Evolutionary conservation across 2,113 vertebrate species (phyloP).

Genomic region (Passer domesticus): DNA sequence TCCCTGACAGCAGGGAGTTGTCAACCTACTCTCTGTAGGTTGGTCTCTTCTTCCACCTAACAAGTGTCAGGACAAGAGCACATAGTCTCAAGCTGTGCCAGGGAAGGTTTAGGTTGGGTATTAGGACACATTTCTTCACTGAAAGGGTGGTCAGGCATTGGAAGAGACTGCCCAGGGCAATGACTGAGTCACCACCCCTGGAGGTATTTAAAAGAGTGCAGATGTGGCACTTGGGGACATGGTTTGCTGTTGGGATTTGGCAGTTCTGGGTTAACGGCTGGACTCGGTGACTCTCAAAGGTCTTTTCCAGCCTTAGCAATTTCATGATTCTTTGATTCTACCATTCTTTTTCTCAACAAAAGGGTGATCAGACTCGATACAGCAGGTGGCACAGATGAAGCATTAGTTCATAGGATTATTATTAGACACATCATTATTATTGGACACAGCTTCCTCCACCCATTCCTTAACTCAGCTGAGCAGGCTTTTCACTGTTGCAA

Average conservation of each 20-base stretch:
- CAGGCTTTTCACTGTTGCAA: background rate
- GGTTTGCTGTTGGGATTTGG: background rate
- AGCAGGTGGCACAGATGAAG: background rate
- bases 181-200: rapidly evolving
- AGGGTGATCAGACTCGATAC: background rate
- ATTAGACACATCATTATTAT: constrained; percentile 21
- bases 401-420: background rate
- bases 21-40: background rate
- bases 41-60: background rate
- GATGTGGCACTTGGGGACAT: background rate
- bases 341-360: background rate
- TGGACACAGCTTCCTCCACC: background rate
- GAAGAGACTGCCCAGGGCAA: background rate
- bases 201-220: background rate
- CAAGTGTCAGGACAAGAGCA: background rate
- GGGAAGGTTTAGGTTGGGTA: background rate
- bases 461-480: background rate
- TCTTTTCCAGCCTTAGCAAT: background rate
- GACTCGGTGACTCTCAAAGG: background rate
- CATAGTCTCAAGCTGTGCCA: background rate
- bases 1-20: background rate
- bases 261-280: background rate
- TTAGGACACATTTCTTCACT: background rate
- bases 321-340: background rate
- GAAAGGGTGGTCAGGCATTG: background rate